Conservation (phyloP, 2,113 vertebrate genomes). For the Eidolon helvum region DNA sequence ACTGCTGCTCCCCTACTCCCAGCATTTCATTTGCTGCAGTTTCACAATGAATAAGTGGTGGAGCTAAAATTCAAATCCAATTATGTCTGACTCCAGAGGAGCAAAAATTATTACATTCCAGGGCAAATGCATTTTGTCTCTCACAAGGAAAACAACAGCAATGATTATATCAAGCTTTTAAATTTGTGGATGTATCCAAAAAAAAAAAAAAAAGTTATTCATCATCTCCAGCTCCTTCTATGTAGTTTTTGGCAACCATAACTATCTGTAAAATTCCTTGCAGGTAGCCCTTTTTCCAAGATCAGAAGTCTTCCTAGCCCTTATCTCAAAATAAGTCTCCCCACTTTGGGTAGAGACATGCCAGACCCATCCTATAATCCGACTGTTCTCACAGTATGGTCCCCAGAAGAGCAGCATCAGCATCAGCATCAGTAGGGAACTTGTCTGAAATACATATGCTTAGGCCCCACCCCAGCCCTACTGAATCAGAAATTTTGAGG, state of each 20-base stretch:
- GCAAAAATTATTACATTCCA: neutral
- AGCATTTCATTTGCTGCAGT: neutral
- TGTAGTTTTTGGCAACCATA: neutral
- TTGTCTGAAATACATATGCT: neutral
- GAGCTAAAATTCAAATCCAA: neutral
- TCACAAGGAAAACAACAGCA: constrained; percentile 13
- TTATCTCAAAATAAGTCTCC: neutral
- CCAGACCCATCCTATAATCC: neutral
- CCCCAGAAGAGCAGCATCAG: neutral
- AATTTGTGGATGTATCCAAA: neutral
- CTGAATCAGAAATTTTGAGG: neutral
- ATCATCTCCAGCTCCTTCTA: neutral
- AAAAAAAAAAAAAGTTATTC: neutral
- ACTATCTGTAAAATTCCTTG: neutral
- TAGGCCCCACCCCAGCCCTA: neutral
- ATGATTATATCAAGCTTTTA: constrained; percentile 18
- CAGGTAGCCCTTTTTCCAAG: neutral
- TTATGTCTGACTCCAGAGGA: neutral
- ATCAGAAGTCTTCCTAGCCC: neutral
- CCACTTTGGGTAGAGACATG: neutral
- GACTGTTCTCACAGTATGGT: neutral
- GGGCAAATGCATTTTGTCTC: neutral
- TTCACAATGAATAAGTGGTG: neutral
- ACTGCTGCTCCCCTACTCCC: accelerated
- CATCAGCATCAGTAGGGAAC: neutral